Base-by-base conservation (phyloP, 2,113 vertebrate species). In the Cichladusa arquata region DNA sequence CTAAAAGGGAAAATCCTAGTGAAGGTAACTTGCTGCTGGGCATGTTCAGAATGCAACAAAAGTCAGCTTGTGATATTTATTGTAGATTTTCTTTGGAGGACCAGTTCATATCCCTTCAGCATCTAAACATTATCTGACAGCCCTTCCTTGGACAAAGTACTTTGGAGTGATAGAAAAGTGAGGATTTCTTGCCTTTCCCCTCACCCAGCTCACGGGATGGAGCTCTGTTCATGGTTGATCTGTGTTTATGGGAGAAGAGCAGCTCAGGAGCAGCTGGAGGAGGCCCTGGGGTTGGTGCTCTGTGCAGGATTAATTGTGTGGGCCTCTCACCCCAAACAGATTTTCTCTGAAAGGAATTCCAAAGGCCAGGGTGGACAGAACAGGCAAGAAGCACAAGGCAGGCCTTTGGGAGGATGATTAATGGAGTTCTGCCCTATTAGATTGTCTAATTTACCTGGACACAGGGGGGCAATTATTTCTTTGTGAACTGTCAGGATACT, bases 1-100 rank as follows among this genome's bases (percentile, higher is more conserved):
- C 84, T 99, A 91, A 99, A 98, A 98, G 99, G 99, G 50, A 99
- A 99, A 96, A 99, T 99, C 93, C 98, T 99, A 61, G 98, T 99
- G 89, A 99, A 99, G 98, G 99, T 99, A 98, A 98, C 60, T 90
- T 56, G 54, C 40, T 76, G 11, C 57, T 69, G 58, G 11, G 33
- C 5, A 5, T 33, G 31, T 51, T 61, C 33, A 70, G 47, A 86
- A 54, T 24, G 14, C 23, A 66, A 2, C n/a, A 40, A 2, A 57
- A 78, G 20, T 48, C 69, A 70, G 48, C 58, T 8, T 38, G 50
- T 36, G 36, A 8, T 57, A 11, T 42, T 74, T 61, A 24, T 19
- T 3, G 3, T 24, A 42, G 36, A 14, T 73, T 64, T n/a, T 40
- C 61, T 83, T 66, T 84, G n/a, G 57, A 73, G 56, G 81, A 16